phyloP scores from a whole-genome alignment of 2,888 invertebrate species.

The Thereva nobilitata region DNA sequence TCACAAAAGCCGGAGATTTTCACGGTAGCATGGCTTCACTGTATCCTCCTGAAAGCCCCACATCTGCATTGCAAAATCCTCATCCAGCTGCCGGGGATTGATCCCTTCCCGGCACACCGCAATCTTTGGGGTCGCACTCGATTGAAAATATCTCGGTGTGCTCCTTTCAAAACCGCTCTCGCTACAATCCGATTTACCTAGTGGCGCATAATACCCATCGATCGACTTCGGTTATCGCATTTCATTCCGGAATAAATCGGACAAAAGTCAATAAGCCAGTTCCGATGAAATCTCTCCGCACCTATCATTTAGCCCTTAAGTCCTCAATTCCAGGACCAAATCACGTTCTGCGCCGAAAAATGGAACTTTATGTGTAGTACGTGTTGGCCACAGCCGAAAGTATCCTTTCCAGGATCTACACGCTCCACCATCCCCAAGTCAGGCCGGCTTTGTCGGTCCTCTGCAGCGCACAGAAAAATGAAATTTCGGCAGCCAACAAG shows the following conservation, averaged over 20 bases:
- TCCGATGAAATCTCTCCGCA: constrained; percentile 17
- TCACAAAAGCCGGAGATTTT: no score
- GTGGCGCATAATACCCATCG: neutral
- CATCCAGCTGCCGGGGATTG: no score
- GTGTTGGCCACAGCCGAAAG: constrained; percentile 36
- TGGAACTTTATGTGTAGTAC: constrained; percentile 39
- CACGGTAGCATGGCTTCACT: no score
- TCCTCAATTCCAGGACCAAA: constrained; percentile 33
- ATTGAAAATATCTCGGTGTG: no score
- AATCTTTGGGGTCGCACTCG: no score
- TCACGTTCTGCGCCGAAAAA: constrained; percentile 35
- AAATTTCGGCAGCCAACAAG: constrained; percentile 31
- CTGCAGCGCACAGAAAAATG: constrained; percentile 26
- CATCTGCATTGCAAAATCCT: no score
- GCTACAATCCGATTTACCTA: no score
- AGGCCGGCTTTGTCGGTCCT: constrained; percentile 18
- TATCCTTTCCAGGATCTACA: no score
- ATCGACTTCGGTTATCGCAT: constrained; percentile 18
- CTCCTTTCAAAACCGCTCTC: no score
- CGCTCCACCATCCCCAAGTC: constrained; percentile 6
- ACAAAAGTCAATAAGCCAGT: constrained; percentile 21
- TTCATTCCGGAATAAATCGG: constrained; percentile 6
- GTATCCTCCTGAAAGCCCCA: no score
- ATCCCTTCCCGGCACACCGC: no score
- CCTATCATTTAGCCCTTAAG: constrained; percentile 13